Conservation (phyloP, 2,797 vertebrate species). For the Muscicapa comitata region DNA sequence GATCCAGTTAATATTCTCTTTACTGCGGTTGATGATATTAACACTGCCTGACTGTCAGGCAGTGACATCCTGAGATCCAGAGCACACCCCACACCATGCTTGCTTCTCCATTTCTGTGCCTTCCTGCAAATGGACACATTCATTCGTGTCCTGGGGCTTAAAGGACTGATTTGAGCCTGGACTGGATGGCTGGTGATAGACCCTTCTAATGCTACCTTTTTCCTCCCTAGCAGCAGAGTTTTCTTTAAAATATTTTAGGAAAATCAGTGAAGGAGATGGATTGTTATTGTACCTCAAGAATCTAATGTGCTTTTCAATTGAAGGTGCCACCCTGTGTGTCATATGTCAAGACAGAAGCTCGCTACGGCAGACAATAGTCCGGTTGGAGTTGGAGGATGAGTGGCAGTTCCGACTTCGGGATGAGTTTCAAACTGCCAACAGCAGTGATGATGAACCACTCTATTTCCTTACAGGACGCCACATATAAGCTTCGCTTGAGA, state of each 20-base stretch:
- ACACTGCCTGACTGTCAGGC: not conserved
- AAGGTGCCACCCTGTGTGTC: slow-evolving; percentile 96
- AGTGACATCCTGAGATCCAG: not conserved
- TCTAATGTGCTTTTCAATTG: not conserved
- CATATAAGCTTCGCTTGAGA: slow-evolving; percentile 73
- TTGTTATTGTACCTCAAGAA: not conserved
- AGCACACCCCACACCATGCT: not conserved
- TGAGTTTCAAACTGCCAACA: slow-evolving; percentile 97
- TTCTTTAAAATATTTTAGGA: not conserved
- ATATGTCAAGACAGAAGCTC: slow-evolving; percentile 97
- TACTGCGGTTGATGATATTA: not conserved
- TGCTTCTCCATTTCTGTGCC: not conserved
- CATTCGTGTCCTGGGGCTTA: not conserved
- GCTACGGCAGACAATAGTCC: slow-evolving; percentile 92
- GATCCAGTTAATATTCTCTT: not conserved
- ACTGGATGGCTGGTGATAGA: accelerated
- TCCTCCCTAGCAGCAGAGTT: not conserved
- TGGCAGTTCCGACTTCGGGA: slow-evolving; percentile 98
- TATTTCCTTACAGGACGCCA: slow-evolving; percentile 96
- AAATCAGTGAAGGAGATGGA: not conserved
- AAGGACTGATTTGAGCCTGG: not conserved
- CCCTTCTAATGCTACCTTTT: not conserved
- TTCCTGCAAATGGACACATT: not conserved
- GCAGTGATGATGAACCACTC: slow-evolving; percentile 91
- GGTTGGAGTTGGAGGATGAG: slow-evolving; percentile 94